Conservation (phyloP, 1,140 invertebrate genomes). For the Platyscapa corneri region DNA sequence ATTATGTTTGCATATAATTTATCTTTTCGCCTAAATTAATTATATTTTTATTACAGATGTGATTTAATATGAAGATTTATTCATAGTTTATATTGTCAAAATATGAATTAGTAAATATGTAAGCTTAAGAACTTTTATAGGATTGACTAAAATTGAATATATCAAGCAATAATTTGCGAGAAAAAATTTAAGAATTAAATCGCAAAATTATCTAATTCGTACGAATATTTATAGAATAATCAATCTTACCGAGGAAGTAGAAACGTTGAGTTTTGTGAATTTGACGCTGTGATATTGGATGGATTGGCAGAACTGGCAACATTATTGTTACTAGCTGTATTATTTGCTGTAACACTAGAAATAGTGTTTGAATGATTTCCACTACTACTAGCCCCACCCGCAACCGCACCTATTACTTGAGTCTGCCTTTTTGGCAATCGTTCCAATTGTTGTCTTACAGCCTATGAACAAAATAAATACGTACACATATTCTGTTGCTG, state of each 20-base stretch:
- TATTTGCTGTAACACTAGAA: conserved; percentile 68
- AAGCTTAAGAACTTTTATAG: too few species aligned
- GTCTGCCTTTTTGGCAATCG: conserved; percentile 86
- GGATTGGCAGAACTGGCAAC: conserved; percentile 69
- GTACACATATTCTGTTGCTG: neutral
- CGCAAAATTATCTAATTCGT: neutral
- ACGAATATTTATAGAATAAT: neutral
- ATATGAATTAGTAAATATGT: too few species aligned
- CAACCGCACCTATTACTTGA: conserved; percentile 72
- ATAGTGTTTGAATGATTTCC: conserved; percentile 70
- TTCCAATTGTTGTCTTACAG: conserved; percentile 89
- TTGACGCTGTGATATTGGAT: conserved; percentile 67
- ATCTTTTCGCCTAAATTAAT: too few species aligned
- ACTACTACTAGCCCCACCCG: conserved; percentile 68
- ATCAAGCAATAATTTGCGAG: too few species aligned
- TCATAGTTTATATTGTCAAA: too few species aligned
- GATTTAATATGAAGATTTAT: too few species aligned
- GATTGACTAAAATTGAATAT: too few species aligned
- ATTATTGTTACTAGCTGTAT: conserved; percentile 70
- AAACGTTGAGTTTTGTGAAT: conserved; percentile 76
- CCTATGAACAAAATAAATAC: conserved; percentile 71
- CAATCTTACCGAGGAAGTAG: conserved; percentile 76
- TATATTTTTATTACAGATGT: too few species aligned
- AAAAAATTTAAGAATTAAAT: neutral
- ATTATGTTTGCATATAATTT: too few species aligned